These are phyloP conservation scores for Panthera tigris DNA, from an alignment of 2,113 vertebrate species.

Conservation along the genomic window DNA sequence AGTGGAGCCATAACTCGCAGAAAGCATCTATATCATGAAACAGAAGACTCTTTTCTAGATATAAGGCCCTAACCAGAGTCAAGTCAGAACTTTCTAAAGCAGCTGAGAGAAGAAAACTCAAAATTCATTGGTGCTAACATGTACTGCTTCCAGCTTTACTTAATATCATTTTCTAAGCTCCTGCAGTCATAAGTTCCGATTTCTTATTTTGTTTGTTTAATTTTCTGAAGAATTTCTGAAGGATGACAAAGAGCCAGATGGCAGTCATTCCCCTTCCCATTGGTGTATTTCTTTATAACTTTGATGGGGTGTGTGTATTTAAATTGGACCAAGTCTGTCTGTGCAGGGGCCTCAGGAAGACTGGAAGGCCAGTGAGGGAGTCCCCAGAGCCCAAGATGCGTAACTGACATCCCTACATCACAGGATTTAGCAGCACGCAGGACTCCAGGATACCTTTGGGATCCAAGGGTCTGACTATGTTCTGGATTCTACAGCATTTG, in stretches of 20 bases:
- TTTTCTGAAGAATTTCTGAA: conserved; percentile 14
- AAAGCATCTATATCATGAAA: not conserved
- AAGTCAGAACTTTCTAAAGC: not conserved
- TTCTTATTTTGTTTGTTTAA: not conserved
- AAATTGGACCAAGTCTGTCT: not conserved
- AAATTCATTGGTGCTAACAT: not conserved
- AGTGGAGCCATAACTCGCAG: not conserved
- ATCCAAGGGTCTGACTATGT: not conserved
- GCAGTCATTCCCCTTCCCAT: not conserved
- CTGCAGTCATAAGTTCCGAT: not conserved
- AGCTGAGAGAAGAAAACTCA: not conserved
- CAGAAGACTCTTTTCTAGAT: not conserved
- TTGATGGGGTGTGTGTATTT: not conserved
- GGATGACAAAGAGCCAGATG: not conserved
- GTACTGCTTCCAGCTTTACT: not conserved
- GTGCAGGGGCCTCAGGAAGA: not conserved
- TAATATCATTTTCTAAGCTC: not conserved
- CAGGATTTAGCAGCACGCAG: not conserved
- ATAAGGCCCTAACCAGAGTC: not conserved
- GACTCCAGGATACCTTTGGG: not conserved
- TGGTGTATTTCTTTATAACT: not conserved
- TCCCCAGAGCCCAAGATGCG: not conserved
- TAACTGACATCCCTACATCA: not conserved
- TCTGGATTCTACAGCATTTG: not conserved
- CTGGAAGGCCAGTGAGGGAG: not conserved